These are phyloP conservation scores for Chymomyza procnemis DNA, from an alignment of 2,888 invertebrate species.

Conservation along the genomic window DNA sequence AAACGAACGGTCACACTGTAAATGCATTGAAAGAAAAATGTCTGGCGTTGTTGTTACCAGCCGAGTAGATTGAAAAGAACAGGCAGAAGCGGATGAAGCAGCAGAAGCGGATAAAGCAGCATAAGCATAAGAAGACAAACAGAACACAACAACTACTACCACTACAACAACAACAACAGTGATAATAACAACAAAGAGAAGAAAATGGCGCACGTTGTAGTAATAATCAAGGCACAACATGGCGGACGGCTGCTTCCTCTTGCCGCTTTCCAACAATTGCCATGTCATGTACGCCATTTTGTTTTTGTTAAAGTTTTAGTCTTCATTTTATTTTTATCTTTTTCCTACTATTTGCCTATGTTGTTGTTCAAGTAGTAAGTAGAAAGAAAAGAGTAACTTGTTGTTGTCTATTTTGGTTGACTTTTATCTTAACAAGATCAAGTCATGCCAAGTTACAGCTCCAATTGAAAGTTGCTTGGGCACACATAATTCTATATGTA, in stretches of 20 bases:
- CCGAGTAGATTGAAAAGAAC: constrained; percentile 63
- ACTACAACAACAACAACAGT: constrained; percentile 39
- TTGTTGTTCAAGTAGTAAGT: constrained; percentile 43
- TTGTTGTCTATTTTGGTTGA: constrained; percentile 10
- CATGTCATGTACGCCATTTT: constrained; percentile 32
- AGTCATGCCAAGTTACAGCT: constrained; percentile 15
- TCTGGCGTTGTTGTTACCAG: constrained; percentile 30
- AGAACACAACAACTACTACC: constrained; percentile 20
- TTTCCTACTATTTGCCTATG: constrained; percentile 17
- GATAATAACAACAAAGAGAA: constrained; percentile 44
- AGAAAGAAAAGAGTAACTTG: neutral
- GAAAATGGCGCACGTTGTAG: constrained; percentile 62
- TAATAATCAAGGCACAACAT: constrained; percentile 58
- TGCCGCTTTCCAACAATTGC: neutral
- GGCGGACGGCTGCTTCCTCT: constrained; percentile 1
- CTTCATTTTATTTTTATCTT: too few species aligned
- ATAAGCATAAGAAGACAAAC: constrained; percentile 12
- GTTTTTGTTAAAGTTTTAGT: constrained; percentile 17
- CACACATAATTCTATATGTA: too few species aligned
- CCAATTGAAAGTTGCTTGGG: constrained; percentile 6
- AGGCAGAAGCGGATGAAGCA: constrained; percentile 16
- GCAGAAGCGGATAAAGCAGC: constrained; percentile 16
- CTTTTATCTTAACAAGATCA: constrained; percentile 61
- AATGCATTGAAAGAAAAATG: constrained; percentile 64
- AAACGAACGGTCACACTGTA: neutral